A percentile compares a stretch with the other conserved stretches of the same genome.
phyloP scores from a whole-genome alignment of 2,888 invertebrate species.

The Cephus spinipes region DNA sequence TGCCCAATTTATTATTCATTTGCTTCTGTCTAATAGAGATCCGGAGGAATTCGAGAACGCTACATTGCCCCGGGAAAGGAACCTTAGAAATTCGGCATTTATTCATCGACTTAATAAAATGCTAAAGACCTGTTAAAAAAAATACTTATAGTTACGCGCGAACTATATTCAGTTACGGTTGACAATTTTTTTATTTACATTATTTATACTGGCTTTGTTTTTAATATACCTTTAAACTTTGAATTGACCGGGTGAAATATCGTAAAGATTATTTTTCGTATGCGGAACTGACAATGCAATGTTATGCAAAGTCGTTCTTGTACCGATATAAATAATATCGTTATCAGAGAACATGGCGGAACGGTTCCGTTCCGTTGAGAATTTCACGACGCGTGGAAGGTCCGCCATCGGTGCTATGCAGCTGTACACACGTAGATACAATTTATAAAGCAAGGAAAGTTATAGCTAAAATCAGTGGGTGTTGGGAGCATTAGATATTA shows the following conservation, averaged over 20 bases:
- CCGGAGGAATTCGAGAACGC: background rate
- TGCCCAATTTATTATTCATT: constrained; percentile 17
- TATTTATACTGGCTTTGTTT: background rate
- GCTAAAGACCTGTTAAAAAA: background rate
- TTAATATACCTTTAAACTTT: background rate
- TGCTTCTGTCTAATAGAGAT: background rate
- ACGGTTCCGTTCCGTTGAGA: background rate
- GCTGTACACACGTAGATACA: background rate
- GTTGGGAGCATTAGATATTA: constrained; percentile 14
- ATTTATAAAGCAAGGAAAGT: background rate
- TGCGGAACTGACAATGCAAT: background rate
- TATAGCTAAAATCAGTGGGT: constrained; percentile 1
- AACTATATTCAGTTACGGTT: background rate
- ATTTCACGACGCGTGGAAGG: background rate
- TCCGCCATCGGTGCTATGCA: background rate
- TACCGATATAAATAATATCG: background rate
- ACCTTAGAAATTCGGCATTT: background rate
- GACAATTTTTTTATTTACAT: background rate
- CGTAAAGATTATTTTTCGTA: background rate
- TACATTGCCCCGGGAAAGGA: background rate
- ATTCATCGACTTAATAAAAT: background rate
- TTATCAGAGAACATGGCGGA: background rate
- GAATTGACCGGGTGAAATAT: background rate
- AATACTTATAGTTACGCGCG: background rate
- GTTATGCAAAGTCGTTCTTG: background rate